These are phyloP conservation scores for Cepaea hortensis DNA, from an alignment of 2,888 invertebrate species.

Conservation along the genomic window DNA sequence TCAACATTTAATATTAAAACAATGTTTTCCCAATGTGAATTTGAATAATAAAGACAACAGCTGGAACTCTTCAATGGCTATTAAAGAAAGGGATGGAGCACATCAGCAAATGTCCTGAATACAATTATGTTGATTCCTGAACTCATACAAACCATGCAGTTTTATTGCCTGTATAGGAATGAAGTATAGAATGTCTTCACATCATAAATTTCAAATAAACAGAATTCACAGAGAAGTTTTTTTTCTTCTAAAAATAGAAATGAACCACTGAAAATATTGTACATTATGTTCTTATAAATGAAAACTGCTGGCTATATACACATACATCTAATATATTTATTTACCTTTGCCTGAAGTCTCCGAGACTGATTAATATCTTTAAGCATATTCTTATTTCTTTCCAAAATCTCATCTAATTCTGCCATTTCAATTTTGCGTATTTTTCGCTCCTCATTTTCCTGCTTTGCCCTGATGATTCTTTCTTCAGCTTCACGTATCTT, in stretches of 20 bases:
- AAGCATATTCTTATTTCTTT: constrained; percentile 58
- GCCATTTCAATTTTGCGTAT: constrained; percentile 67
- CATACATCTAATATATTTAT: neutral
- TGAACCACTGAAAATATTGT: neutral
- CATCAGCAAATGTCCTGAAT: too few species aligned
- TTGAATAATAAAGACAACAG: too few species aligned
- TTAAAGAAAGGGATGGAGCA: too few species aligned
- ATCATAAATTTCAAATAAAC: too few species aligned
- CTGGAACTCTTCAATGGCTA: too few species aligned
- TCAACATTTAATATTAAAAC: too few species aligned
- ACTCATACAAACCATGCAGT: too few species aligned
- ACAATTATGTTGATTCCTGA: too few species aligned
- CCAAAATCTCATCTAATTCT: constrained; percentile 66
- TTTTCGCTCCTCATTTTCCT: constrained; percentile 68
- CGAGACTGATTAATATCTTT: constrained; percentile 59
- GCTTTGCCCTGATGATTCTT: constrained; percentile 49
- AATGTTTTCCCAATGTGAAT: too few species aligned
- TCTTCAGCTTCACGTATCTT: constrained; percentile 29
- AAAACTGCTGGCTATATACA: neutral
- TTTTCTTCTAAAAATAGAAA: neutral
- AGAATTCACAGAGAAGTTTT: neutral
- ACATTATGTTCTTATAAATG: neutral
- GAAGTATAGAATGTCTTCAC: too few species aligned
- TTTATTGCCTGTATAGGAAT: too few species aligned
- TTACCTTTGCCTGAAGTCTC: constrained; percentile 69